These are phyloP conservation scores for Drosophila orosa DNA, from an alignment of 1,140 invertebrate species.

Conservation along the genomic window DNA sequence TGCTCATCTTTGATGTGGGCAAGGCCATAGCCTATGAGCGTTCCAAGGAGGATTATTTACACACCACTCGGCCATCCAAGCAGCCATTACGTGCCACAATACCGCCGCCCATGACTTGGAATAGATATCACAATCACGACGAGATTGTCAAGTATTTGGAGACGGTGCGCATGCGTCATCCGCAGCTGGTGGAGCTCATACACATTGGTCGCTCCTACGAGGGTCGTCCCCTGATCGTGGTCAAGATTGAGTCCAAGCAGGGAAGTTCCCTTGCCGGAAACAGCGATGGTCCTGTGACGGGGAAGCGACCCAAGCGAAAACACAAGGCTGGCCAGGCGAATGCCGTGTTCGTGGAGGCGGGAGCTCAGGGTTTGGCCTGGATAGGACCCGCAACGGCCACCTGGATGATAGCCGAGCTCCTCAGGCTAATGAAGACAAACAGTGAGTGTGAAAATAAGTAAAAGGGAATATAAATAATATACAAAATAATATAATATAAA, in stretches of 20 bases:
- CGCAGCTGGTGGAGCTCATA: conserved; percentile 87
- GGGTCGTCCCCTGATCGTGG: conserved; percentile 87
- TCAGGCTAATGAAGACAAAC: conserved; percentile 87
- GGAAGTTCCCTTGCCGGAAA: conserved; percentile 21
- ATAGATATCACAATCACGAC: conserved; percentile 88
- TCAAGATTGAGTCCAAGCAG: conserved; percentile 76
- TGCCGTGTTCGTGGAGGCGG: conserved; percentile 88
- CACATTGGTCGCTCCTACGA: conserved; percentile 90
- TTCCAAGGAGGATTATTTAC: conserved; percentile 68
- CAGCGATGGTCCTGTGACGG: conserved; percentile 18
- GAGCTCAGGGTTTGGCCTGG: conserved; percentile 94
- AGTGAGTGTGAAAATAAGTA: conserved; percentile 73
- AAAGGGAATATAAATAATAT: not conserved
- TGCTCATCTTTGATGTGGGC: conserved; percentile 90
- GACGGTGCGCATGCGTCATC: conserved; percentile 88
- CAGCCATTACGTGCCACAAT: conserved; percentile 23
- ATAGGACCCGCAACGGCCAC: conserved; percentile 92
- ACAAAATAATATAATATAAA: too few relatives aligned
- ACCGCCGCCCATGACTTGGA: conserved; percentile 85
- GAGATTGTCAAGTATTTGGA: conserved; percentile 89
- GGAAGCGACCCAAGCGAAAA: conserved; percentile 75
- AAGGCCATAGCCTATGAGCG: conserved; percentile 87
- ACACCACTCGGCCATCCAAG: conserved; percentile 57
- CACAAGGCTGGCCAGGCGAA: conserved; percentile 83
- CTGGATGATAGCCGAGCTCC: conserved; percentile 90